phyloP scores from a whole-genome alignment of 2,888 invertebrate species.

The Melieria omissa region DNA sequence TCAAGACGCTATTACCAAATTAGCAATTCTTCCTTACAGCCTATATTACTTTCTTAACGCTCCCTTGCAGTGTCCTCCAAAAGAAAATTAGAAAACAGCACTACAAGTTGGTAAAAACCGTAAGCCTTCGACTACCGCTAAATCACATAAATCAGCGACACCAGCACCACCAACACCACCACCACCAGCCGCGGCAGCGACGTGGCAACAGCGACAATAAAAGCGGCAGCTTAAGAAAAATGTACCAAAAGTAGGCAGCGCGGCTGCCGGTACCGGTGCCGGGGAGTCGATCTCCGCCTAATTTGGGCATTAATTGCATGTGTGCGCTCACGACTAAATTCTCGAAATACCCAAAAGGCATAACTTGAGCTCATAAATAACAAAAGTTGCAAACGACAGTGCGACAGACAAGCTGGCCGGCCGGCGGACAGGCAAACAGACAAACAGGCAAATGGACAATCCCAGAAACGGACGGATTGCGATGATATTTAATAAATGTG shows the following conservation, averaged over 20 bases:
- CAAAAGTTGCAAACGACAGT: constrained; percentile 37
- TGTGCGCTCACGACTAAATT: constrained; percentile 50
- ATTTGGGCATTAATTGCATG: constrained; percentile 52
- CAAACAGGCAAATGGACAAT: constrained; percentile 17
- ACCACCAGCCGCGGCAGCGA: not conserved
- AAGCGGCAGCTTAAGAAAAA: not conserved
- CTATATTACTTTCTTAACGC: too few species aligned
- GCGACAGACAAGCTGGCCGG: not conserved
- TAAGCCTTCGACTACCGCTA: too few species aligned
- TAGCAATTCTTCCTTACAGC: too few species aligned
- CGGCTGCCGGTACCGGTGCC: not conserved
- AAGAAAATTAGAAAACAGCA: too few species aligned
- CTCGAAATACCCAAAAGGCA: constrained; percentile 51
- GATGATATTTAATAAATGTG: constrained; percentile 46
- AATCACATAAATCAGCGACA: too few species aligned
- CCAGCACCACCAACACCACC: too few species aligned
- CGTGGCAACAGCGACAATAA: not conserved
- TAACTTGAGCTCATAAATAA: constrained; percentile 51
- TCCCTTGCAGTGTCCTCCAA: too few species aligned
- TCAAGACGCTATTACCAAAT: too few species aligned
- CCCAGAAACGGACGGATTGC: constrained; percentile 13
- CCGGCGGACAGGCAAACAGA: not conserved
- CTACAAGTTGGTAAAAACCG: too few species aligned
- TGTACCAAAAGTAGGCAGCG: too few species aligned
- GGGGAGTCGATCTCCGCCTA: constrained; percentile 33